Evolutionary conservation across 2,888 invertebrate genomes (phyloP), one percentile per base, ranked within the genome.

Genomic region (Caradrina kadenii): DNA sequence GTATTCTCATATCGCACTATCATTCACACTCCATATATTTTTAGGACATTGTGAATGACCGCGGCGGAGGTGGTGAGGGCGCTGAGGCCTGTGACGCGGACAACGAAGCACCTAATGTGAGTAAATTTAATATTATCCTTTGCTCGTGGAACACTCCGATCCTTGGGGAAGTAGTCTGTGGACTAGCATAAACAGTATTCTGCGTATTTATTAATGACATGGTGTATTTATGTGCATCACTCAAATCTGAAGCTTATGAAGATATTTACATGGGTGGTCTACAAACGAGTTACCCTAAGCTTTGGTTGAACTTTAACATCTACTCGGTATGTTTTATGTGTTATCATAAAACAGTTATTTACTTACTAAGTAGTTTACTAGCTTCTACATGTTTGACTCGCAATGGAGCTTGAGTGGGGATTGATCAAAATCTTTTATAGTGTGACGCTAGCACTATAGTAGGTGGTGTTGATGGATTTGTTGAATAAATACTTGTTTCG

Each of bases 21-120:
- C 3, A 50, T 17, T 55, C 62, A 80, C 11, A 49, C 1, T 60
- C 17, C 2, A 42, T 68, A 35, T 88, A 64, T 82, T 82, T 26
- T 67, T 71, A 95, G 95, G 95, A 95, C 75, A 94, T 94, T 76
- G 93, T 93, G 22, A 95, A 94, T 78, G 95, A 95, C 71, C 94
- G 94, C 86, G 94, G 93, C 56, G 94, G 93, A 63, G 93, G 94
- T 79, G 94, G 93, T 22, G 95, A 94, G 61, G 92, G 91, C 53
- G 94, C 8, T 35, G 35, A 35, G 35, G 35, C 35, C 8, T 35
- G 64, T 11, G 80, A 95, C 13, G 92, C 79, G 1, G 94, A 95
- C 42, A 87, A 87, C 22, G 95, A 94, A 79, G 88, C 87, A 54
- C 86, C 87, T 49, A 91, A 91, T 91, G 93, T 93, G 81, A 86